phyloP scores from a whole-genome alignment of 2,888 invertebrate species.

The Luffia ferchaultella region DNA sequence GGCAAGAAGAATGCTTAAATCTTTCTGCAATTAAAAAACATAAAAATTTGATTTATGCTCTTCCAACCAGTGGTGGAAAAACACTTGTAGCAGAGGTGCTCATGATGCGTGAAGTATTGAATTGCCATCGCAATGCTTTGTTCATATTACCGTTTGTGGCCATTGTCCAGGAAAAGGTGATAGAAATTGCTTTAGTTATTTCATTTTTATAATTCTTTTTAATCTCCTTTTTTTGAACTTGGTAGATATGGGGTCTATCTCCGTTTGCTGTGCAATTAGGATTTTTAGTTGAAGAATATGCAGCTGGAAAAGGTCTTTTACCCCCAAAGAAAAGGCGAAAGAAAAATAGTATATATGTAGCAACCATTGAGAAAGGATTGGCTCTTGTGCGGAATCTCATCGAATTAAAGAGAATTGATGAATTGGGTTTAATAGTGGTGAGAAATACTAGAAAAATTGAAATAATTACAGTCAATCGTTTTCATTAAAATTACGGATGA shows the following conservation, averaged over 20 bases:
- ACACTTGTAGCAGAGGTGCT: constrained; percentile 96
- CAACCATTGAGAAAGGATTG: constrained; percentile 94
- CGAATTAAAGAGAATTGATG: constrained; percentile 75
- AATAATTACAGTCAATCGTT: no score
- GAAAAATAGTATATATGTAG: constrained; percentile 85
- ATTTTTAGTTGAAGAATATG: constrained; percentile 95
- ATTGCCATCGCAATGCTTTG: constrained; percentile 81
- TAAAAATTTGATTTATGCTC: constrained; percentile 87
- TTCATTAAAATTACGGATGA: no score
- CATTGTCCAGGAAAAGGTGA: constrained; percentile 96
- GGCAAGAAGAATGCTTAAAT: constrained; percentile 93
- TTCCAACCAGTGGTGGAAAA: constrained; percentile 98
- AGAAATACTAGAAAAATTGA: constrained; percentile 13
- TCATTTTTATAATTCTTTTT: constrained; percentile 14
- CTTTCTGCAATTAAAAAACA: constrained; percentile 76
- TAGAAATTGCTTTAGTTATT: neutral
- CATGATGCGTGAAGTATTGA: constrained; percentile 86
- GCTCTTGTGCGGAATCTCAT: constrained; percentile 86
- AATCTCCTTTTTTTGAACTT: neutral
- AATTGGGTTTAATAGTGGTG: constrained; percentile 79
- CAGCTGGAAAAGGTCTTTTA: constrained; percentile 89
- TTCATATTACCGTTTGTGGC: constrained; percentile 95
- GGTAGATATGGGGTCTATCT: constrained; percentile 80
- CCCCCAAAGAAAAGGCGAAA: constrained; percentile 80
- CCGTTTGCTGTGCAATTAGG: constrained; percentile 88